Conservation (phyloP, 1,140 invertebrate species). For the Trichomalopsis sarcophagae region DNA sequence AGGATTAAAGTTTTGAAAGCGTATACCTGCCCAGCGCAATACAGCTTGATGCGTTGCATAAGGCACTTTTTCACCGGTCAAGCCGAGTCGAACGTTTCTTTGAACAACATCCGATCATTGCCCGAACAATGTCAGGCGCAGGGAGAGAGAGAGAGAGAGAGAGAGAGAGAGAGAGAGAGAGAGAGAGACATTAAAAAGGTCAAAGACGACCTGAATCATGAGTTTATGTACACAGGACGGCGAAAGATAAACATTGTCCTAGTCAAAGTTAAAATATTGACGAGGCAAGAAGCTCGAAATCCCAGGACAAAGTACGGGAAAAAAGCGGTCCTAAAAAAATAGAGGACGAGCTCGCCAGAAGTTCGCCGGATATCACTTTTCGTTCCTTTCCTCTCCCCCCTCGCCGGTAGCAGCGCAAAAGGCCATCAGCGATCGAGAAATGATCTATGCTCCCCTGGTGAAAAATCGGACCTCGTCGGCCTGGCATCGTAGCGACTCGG, state of each 20-base stretch:
- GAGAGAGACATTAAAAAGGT: neutral
- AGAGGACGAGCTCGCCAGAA: neutral
- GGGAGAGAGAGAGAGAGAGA: neutral
- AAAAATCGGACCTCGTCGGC: neutral
- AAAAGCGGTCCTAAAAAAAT: conserved; percentile 41
- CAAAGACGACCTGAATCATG: neutral
- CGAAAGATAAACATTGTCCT: conserved; percentile 28
- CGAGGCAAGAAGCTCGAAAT: conserved; percentile 20
- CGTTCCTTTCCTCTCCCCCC: neutral
- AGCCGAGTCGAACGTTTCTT: neutral
- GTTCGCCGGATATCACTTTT: conserved; percentile 23
- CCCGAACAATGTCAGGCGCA: neutral
- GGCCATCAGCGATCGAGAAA: neutral
- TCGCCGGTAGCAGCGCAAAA: neutral
- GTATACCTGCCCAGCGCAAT: too few species aligned
- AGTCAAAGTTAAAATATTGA: conserved; percentile 44
- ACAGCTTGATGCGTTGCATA: too few species aligned
- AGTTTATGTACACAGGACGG: neutral
- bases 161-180: neutral
- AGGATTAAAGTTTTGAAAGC: too few species aligned
- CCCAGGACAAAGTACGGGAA: conserved; percentile 5
- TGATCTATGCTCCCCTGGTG: neutral
- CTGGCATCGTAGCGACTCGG: neutral
- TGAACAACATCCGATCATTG: neutral
- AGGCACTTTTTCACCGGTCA: neutral